Evolutionary conservation across 2,113 vertebrate species (phyloP), one percentile per base, ranked within the genome.

Genomic region (Anarrhichthys ocellatus): DNA sequence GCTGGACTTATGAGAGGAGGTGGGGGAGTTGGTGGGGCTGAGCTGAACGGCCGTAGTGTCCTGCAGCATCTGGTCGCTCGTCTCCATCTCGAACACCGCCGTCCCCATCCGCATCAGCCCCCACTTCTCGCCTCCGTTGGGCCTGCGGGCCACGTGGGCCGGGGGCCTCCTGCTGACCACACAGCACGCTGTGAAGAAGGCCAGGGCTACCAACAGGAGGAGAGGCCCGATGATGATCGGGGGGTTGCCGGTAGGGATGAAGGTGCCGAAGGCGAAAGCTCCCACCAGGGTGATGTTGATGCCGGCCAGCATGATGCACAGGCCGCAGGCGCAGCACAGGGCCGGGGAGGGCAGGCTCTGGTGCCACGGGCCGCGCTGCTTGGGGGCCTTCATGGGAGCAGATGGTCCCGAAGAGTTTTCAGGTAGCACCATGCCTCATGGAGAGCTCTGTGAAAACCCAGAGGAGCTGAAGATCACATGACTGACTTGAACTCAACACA

Each of bases 241-340:
- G 2, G 95, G 96, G 90, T 99, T 99, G 90, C 92, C 93, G 14
- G 95, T 18, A 0, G 97, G 96, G 9, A 97, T 70, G 72, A 97
- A 95, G 42, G 97, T 97, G 78, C 95, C 95, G 9, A 97, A 97
- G 9, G 97, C 96, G 63, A 99, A 98, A 0, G 96, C 97, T 11
- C 98, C 98, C 87, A 98, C 97, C 61, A 99, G 90, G 14, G 98
- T 99, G 92, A 99, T 97, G 94, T 99, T 99, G 91, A 99, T 96
- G 75, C 98, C 98, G 0, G 97, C 98, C 20, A 99, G 93, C 96
- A 99, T 96, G 93, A 97, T 95, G 94, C 98, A 99, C 48, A 99
- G 96, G 11, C 98, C 97, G 22, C 97, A 99, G 48, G 97, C 97
- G 0, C 97, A 99, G 93, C 97, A 98, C 50, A 99, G 95, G 1